Evolutionary conservation across 2,888 invertebrate genomes (phyloP), one percentile per base, ranked within the genome.

Genomic region (Chymomyza amoena): DNA sequence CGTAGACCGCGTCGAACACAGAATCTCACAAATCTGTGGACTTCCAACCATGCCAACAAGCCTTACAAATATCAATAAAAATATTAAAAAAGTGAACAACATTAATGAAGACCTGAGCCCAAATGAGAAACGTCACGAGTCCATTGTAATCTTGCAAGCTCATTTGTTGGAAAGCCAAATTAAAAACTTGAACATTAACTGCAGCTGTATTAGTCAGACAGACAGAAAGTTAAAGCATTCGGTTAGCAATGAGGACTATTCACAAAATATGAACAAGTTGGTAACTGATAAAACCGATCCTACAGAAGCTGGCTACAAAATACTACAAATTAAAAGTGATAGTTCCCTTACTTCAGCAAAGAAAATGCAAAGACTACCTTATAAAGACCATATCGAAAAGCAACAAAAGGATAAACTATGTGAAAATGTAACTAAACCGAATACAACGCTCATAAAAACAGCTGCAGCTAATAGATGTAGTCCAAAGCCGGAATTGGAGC

Each of bases 301-400:
- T 20, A 25, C 6, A 50, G 78, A 79, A 62, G 72, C 81, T 71
- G 89, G 91, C 25, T 91, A 91, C 76, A 88, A 91, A 78, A 80
- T 90, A 52, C 76, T 89, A 32, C 90, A 91, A 68, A 89, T 90
- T 32, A 88, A 88, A 64, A 90, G 90, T 79, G 91, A 91, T 64
- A 90, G 90, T 77, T 89, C 89, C 7, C 78, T 90, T 36, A 81
- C 88, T 72, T 75, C 82, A 32, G 74, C 75, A 18, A 86, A 76
- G 64, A 61, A 70, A 61, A 72, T 72, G 62, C 78, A 77, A 68
- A 71, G 76, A 62, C 68, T 75, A 62, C 72, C 72, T n/a, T 62
- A 66, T 20, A 75, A 73, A 10, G 59, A 61, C 18, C 18, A 72
- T 56, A 59, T 60, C 54, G 75, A 72, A 4, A 73, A 78, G 61